phyloP scores from a whole-genome alignment of 2,797 vertebrate species.

The Catamblyrhynchus diadema region DNA sequence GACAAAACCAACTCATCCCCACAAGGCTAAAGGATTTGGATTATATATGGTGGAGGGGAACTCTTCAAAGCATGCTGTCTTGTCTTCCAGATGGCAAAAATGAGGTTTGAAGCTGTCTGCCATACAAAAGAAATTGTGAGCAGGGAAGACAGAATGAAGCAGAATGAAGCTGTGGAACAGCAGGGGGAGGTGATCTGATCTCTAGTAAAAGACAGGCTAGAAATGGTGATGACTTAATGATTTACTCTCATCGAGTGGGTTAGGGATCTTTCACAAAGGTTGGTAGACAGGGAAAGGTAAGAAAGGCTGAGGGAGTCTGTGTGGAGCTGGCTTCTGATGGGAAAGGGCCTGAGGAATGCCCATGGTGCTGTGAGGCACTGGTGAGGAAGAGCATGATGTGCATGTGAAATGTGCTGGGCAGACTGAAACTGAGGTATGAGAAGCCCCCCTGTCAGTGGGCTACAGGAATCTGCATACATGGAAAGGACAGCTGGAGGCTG shows the following conservation, averaged over 20 bases:
- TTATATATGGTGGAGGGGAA: not conserved
- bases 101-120: not conserved
- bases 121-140: not conserved
- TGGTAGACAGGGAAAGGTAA: not conserved
- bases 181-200: not conserved
- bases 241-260: not conserved
- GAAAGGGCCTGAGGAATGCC: not conserved
- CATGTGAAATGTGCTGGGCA: not conserved
- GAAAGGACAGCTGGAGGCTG: not conserved
- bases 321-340: not conserved
- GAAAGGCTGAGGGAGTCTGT: not conserved
- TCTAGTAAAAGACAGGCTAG: not conserved
- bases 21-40: not conserved
- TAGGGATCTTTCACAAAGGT: not conserved
- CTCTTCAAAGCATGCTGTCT: constrained; percentile 26
- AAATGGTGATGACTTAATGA: not conserved
- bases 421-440: accelerated
- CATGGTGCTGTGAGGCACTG: accelerated
- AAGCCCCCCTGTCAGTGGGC: not conserved
- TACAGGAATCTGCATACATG: not conserved
- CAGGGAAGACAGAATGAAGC: not conserved
- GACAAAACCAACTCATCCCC: not conserved
- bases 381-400: accelerated
- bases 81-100: not conserved
- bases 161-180: not conserved